Conservation (phyloP, 2,888 invertebrate genomes). For the Torymus aiolomorphi region DNA sequence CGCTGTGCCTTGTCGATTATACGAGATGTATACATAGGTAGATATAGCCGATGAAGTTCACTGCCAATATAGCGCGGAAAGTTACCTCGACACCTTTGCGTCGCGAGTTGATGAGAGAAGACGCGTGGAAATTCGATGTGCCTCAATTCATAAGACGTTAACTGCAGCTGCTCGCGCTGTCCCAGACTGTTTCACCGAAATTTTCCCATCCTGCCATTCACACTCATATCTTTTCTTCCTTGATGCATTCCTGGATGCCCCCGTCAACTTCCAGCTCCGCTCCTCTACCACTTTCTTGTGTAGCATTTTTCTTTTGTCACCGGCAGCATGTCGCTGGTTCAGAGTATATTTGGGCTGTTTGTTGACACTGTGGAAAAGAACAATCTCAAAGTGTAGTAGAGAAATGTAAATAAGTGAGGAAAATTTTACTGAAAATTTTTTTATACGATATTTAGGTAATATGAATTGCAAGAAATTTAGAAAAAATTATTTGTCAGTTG, state of each 20-base stretch:
- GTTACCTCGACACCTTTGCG: neutral
- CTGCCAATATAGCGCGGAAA: too few species aligned
- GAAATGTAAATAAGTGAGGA: too few species aligned
- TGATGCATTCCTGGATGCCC: constrained; percentile 14
- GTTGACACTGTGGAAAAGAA: neutral
- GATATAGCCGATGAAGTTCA: too few species aligned
- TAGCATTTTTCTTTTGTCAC: constrained; percentile 32
- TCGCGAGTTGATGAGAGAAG: constrained; percentile 24
- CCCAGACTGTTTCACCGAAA: constrained; percentile 65
- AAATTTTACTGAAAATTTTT: too few species aligned
- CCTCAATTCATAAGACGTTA: constrained; percentile 73
- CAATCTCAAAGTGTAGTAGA: too few species aligned
- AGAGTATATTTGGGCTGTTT: neutral
- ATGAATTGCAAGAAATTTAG: too few species aligned
- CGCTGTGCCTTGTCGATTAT: too few species aligned
- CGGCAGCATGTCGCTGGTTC: constrained; percentile 34
- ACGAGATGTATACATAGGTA: too few species aligned
- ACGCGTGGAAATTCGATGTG: constrained; percentile 50
- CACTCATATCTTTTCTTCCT: constrained; percentile 42
- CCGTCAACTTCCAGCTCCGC: neutral
- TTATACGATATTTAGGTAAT: too few species aligned
- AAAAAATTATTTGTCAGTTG: too few species aligned
- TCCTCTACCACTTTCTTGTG: constrained; percentile 22
- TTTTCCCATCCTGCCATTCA: constrained; percentile 28
- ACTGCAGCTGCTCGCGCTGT: constrained; percentile 77